phyloP scores from a whole-genome alignment of 2,797 vertebrate genomes.

The Champsocephalus esox region DNA sequence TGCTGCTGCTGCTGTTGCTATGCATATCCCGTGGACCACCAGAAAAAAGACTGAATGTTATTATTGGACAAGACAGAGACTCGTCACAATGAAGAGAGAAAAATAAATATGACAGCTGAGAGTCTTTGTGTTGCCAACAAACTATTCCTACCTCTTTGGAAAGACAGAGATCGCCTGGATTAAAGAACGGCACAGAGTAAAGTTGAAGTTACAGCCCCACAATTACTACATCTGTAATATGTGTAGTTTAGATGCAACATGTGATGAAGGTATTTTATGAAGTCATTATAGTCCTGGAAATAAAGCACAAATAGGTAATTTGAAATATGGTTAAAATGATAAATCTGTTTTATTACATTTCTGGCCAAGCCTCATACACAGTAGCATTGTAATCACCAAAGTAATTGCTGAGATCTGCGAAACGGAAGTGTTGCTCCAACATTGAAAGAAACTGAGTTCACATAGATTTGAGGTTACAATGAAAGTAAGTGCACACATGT shows the following conservation, averaged over 20 bases:
- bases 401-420: neutral
- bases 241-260: slow-evolving; percentile 4
- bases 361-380: neutral
- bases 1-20: slow-evolving; percentile 63
- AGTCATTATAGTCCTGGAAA: slow-evolving; percentile 10
- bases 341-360: slow-evolving; percentile 4
- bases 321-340: neutral
- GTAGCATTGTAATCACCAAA: neutral
- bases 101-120: slow-evolving; percentile 33
- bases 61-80: neutral
- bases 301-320: slow-evolving; percentile 50
- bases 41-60: slow-evolving; percentile 32
- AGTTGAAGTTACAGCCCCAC: slow-evolving; percentile 13
- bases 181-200: slow-evolving; percentile 14
- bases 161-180: slow-evolving; percentile 47
- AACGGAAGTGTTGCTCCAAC: neutral
- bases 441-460: too few relatives aligned
- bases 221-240: slow-evolving; percentile 22
- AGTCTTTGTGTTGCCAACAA: slow-evolving; percentile 74
- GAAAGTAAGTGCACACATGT: neutral
- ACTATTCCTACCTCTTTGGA: slow-evolving; percentile 82
- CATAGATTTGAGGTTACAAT: neutral
- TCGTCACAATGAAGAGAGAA: slow-evolving; percentile 30
- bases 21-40: slow-evolving; percentile 50
- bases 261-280: slow-evolving; percentile 8